Evolutionary conservation across 2,797 vertebrate species (phyloP).

Genomic region (Streptopelia turtur): DNA sequence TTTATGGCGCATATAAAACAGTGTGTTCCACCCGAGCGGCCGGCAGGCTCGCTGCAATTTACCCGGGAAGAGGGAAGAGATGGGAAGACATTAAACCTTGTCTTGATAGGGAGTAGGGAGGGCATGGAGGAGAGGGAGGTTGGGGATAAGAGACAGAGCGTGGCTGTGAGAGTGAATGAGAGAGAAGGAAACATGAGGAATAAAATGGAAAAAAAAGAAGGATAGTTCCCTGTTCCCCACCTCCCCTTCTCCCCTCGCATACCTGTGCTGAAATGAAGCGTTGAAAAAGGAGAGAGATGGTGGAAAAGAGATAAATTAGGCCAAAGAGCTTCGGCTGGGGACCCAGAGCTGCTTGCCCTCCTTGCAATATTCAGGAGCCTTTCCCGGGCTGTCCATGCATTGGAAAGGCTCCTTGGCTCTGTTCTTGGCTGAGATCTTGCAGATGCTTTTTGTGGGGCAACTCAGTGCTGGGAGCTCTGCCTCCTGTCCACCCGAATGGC

Average conservation of each 20-base stretch:
- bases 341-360: not conserved
- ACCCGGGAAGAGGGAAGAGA: not conserved
- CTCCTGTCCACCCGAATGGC: not conserved
- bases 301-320: constrained; percentile 31
- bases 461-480: too few species aligned
- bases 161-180: not conserved
- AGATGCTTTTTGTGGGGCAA: not conserved
- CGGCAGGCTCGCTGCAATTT: constrained; percentile 19
- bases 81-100: constrained; percentile 53
- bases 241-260: not conserved
- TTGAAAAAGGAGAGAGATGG: not conserved
- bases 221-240: not conserved
- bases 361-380: constrained; percentile 1
- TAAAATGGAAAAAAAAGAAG: not conserved
- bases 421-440: not conserved
- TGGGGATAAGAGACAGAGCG: not conserved
- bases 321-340: constrained; percentile 34
- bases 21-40: constrained; percentile 24
- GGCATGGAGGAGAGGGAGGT: not conserved
- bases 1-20: constrained; percentile 57
- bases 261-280: not conserved
- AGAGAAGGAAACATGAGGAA: not conserved
- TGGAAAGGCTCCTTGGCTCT: not conserved
- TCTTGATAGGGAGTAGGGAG: constrained; percentile 4
- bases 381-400: rapidly evolving